Percentiles rank a stretch among this genome's conserved stretches.
Evolutionary conservation across 2,797 vertebrate species (phyloP).

Genomic region (Chanos chanos): DNA sequence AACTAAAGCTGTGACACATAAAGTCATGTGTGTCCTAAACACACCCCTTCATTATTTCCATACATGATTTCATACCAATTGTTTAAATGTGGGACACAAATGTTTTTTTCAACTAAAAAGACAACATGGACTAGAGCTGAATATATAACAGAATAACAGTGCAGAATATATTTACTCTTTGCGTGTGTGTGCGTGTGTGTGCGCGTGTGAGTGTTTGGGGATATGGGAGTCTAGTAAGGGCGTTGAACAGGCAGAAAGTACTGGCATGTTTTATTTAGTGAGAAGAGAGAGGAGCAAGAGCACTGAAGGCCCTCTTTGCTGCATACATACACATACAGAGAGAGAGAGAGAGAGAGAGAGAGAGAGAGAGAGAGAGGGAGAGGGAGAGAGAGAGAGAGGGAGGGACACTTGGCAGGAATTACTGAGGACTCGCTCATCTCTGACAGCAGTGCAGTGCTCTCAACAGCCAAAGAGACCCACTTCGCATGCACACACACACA

Average conservation of each 20-base stretch:
- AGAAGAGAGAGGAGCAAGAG: slow-evolving; percentile 55
- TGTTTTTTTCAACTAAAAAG: no score
- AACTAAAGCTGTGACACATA: no score
- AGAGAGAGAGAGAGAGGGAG: not conserved
- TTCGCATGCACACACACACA: slow-evolving; percentile 6
- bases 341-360: not conserved
- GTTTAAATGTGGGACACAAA: no score
- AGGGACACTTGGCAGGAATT: slow-evolving; percentile 22
- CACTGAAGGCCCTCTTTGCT: not conserved
- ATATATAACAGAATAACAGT: no score
- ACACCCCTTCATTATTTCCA: no score
- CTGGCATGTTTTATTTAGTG: slow-evolving; percentile 14
- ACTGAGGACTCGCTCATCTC: slow-evolving; percentile 32
- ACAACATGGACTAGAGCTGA: no score
- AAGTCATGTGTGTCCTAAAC: no score
- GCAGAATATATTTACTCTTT: no score
- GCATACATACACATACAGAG: not conserved
- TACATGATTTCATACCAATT: no score
- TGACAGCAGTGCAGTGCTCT: slow-evolving; percentile 20
- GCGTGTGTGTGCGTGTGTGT: not conserved
- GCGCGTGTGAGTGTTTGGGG: not conserved
- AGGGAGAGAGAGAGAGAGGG: not conserved
- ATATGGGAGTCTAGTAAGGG: not conserved
- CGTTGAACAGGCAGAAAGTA: slow-evolving; percentile 1
- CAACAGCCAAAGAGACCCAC: slow-evolving; percentile 15